Evolutionary conservation across 2,797 vertebrate species (phyloP), one percentile per base, ranked within the genome.

Genomic region (Catharus ustulatus): DNA sequence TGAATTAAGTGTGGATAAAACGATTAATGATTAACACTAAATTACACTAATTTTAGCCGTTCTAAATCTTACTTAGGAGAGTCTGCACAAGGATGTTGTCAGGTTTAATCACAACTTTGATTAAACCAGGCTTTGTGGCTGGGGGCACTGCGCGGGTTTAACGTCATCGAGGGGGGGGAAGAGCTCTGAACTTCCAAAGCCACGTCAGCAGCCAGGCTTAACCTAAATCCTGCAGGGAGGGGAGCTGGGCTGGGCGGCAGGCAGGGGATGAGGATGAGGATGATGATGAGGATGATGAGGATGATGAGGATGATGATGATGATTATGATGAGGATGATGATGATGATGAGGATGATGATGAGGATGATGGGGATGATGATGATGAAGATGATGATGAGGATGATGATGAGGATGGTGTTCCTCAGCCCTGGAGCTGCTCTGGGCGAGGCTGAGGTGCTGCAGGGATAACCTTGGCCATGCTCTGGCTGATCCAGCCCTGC

Each of bases 21-120:
- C 66, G 87, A 94, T 93, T 92, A 93, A 97, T 93, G 90, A 84
- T 85, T 93, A 89, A 81, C 75, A 51, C 74, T 75, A 87, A 96
- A 96, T 95, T 93, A 95, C 82, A 87, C 96, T 95, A 95, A 95
- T 97, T 95, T 96, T 97, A 97, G 94, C 84, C 20, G 73, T 43
- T 92, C 58, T 40, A 87, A 83, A 94, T 94, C 94, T 91, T 61
- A 84, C 82, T 95, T 69, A 42, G 51, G 78, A 63, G 81, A 77
- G 92, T 42, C 93, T 74, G 57, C 58, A 66, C 23, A 46, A 64
- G 90, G 81, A 64, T 30, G 40, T 59, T 93, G 87, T 83, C 92
- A 62, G 84, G 75, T 93, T 93, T 92, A 95, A 95, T 90, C 38
- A 23, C 62, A 78, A 54, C 72, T 95, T 95, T 55, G 81, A 82